Base-by-base conservation (phyloP, 2,797 vertebrate species). In the Emydoidea blandingii region DNA sequence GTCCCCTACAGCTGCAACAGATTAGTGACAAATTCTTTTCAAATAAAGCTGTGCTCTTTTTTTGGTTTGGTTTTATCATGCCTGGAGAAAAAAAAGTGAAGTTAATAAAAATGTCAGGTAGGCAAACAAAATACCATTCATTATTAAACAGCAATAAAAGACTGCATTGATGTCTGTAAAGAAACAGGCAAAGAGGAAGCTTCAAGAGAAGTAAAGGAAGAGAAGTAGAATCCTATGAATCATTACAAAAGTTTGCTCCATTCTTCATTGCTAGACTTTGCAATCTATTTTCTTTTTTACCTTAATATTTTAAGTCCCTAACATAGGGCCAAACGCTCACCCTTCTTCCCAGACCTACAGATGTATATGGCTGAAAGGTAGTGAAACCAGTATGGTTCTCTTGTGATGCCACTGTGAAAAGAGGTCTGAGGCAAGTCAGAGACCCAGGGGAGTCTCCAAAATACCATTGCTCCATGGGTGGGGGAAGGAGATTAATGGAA, bases 1-100 rank as follows among this genome's bases (percentile, higher is more conserved):
- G 97, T 98, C 98, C 98, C 97, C 98, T 98, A 97, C 99, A 99
- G 99, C 99, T 99, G 99, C 98, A 98, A 98, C 86, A 98, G 98
- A 99, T 99, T 99, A 99, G 96, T 97, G 96, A 97, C 97, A 98
- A 98, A 98, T 98, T 98, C 98, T 97, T 98, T 97, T 98, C 97
- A 98, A 98, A 98, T 96, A 97, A 97, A 97, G 94, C 86, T 94
- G 94, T 82, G 91, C 82, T 89, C 44, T n/a, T n/a, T 78, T 49
- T 87, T 49, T 19, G 83, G 92, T 95, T 83, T 85, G 56, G 68
- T 90, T 37, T 68, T 96, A 87, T 95, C 86, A 54, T 90, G 78
- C 90, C 94, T 97, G 54, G 86, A 97, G 88, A 96, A 95, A 93
- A 93, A 94, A 72, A 93, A 87, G 86, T 87, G 76, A 97, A 97